Evolutionary conservation across 1,140 invertebrate species (phyloP).

Genomic region (Leptinotarsa texana): DNA sequence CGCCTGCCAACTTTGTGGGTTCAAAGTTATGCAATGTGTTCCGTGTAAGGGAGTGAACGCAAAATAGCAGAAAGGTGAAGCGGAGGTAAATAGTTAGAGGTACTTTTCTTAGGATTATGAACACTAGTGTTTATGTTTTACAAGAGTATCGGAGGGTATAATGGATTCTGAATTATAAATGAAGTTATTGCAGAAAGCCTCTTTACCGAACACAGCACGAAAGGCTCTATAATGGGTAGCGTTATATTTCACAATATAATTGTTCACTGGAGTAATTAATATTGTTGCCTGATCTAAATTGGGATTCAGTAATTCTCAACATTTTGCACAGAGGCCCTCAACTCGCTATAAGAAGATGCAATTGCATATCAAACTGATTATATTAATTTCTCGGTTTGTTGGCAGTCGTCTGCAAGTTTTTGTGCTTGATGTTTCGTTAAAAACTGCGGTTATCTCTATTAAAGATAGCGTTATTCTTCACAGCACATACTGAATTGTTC

Average conservation of each 20-base stretch:
- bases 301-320: not conserved
- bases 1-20: not conserved
- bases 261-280: not conserved
- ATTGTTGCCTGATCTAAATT: not conserved
- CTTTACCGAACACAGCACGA: not conserved
- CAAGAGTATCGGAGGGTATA: constrained; percentile 7
- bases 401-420: too few species aligned
- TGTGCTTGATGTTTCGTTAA: too few species aligned
- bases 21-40: constrained; percentile 7
- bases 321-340: too few species aligned
- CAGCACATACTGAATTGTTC: too few species aligned
- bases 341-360: too few species aligned
- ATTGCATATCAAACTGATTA: too few species aligned
- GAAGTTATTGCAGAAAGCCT: constrained; percentile 16
- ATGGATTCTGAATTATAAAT: constrained; percentile 20
- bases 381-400: too few species aligned
- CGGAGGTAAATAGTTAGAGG: not conserved
- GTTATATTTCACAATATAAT: constrained; percentile 9
- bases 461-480: too few species aligned
- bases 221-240: not conserved
- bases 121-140: constrained; percentile 17
- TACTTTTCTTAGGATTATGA: constrained; percentile 15
- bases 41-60: not conserved
- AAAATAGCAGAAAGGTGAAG: constrained; percentile 15
- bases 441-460: too few species aligned